Evolutionary conservation across 2,797 vertebrate genomes (phyloP), one percentile per base, ranked within the genome.

Genomic region (Lacerta agilis): DNA sequence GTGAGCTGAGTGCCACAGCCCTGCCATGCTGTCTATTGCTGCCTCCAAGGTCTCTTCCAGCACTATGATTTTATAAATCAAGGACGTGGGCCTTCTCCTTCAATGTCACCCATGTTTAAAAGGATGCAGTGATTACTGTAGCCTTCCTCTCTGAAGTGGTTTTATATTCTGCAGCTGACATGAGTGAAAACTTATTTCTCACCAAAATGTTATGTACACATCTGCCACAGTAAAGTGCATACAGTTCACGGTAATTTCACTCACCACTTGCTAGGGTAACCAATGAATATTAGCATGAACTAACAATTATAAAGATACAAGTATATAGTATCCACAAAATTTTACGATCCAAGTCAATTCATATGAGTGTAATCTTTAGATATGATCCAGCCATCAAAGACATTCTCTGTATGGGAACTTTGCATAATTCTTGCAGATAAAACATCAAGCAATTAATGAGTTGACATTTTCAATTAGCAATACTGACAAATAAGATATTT

Each of bases 381-480:
- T 86, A 71, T n/a, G 15, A 86, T 58, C 17, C 33, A 55, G 18
- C 49, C 20, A 45, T 41, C 38, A 77, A 78, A 77, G 11, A 27
- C 41, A 41, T 36, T 45, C 9, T 43, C 11, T 36, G 27, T 64
- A 49, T 79, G 43, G 36, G 20, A 61, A n/a, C 33, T n/a, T n/a
- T 80, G 17, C 17, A 36, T 58, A 38, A 58, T 17, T n/a, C 5
- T 58, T 41, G 36, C 36, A 20, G 33, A 58, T 61, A 41, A 76
- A 36, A 41, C 58, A 38, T 38, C 72, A 79, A 86, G n/a, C 85
- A 58, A n/a, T 85, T 64, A 76, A 41, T 71, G 66, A 64, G 27
- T 64, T 87, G 69, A 64, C 17, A 87, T 81, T 81, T 86, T 73
- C 69, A 87, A 43, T 61, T 87, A 87, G 86, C 38, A 64, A 75